Evolutionary conservation across 2,888 invertebrate species (phyloP).

Genomic region (Drosophila falleni): DNA sequence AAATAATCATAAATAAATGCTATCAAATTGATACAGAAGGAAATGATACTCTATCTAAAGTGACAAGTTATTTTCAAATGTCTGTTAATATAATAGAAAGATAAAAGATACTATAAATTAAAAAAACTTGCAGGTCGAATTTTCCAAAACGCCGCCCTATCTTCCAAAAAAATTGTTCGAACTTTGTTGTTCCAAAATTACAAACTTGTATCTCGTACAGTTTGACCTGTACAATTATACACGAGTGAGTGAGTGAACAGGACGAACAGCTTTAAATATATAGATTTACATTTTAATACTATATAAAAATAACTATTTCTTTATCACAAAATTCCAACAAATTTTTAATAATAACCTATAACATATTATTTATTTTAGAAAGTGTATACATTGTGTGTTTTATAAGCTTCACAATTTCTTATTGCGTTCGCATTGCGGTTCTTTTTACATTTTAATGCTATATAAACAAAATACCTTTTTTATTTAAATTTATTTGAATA

Average conservation of each 20-base stretch:
- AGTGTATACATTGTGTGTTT: constrained; percentile 1
- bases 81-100: no score
- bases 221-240: no score
- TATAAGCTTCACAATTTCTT: background rate
- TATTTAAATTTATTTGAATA: constrained; percentile 47
- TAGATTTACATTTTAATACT: background rate
- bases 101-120: no score
- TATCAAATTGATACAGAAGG: background rate
- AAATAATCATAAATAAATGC: background rate
- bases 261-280: no score
- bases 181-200: no score
- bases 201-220: no score
- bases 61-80: no score
- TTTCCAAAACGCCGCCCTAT: no score
- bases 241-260: no score
- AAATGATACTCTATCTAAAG: background rate
- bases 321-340: no score
- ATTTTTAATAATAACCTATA: background rate
- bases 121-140: no score
- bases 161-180: no score
- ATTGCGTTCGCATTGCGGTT: constrained; percentile 50
- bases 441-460: constrained; percentile 59
- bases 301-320: background rate
- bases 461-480: constrained; percentile 52
- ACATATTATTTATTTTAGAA: background rate